Evolutionary conservation across 2,888 invertebrate genomes (phyloP).

Genomic region (Megastigmus dorsalis): DNA sequence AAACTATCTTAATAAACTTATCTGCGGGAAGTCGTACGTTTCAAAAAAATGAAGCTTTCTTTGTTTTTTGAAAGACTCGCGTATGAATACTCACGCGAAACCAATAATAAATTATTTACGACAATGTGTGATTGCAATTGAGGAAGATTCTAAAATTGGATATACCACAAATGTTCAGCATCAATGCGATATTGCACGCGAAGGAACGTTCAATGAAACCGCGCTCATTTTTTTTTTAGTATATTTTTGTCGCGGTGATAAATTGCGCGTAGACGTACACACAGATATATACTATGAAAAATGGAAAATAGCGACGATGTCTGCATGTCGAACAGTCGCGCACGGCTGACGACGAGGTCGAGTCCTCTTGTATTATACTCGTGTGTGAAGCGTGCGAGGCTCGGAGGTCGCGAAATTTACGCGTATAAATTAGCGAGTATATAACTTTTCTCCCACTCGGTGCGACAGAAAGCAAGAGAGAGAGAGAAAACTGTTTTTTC

Average conservation of each 20-base stretch:
- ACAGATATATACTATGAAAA: too few relatives aligned
- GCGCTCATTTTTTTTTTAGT: neutral
- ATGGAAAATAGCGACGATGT: constrained; percentile 3
- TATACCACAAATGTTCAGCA: too few relatives aligned
- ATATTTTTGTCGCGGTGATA: neutral
- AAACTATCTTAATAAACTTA: neutral
- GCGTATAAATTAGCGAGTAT: constrained; percentile 38
- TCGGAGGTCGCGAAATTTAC: constrained; percentile 33
- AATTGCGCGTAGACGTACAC: neutral
- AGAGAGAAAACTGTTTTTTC: constrained; percentile 1
- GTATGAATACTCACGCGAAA: too few relatives aligned
- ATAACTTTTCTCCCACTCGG: neutral
- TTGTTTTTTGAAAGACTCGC: neutral
- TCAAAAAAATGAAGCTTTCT: neutral
- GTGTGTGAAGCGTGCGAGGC: too few relatives aligned
- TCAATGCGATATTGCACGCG: too few relatives aligned
- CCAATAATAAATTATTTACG: too few relatives aligned
- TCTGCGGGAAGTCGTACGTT: neutral
- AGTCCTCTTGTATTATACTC: too few relatives aligned
- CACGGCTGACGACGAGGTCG: constrained; percentile 4
- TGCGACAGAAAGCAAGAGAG: neutral
- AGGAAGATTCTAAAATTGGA: too few relatives aligned
- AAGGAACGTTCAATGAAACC: too few relatives aligned
- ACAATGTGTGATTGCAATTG: too few relatives aligned
- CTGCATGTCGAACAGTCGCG: neutral